phyloP scores from a whole-genome alignment of 2,113 vertebrate genomes.

The Psittacula cyanocephala region DNA sequence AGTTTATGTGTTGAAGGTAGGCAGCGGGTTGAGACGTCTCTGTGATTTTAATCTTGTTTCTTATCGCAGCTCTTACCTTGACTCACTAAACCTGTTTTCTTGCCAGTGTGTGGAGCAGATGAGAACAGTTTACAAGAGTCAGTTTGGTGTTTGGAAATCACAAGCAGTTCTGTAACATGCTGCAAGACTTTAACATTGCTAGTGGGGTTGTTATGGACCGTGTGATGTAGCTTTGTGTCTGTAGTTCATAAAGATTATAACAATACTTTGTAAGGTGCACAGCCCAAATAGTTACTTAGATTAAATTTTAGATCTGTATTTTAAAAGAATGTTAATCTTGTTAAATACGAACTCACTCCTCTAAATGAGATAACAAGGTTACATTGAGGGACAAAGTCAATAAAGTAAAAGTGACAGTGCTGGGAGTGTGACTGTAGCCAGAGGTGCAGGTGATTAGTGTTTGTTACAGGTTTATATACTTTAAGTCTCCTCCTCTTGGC shows the following conservation, averaged over 20 bases:
- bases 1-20: neutral
- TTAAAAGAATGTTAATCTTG: neutral
- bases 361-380: no score
- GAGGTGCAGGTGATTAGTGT: no score
- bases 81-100: neutral
- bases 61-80: neutral
- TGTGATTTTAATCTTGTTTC: neutral
- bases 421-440: no score
- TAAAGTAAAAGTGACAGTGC: no score
- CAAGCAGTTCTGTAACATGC: neutral
- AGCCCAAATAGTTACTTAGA: neutral
- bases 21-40: neutral
- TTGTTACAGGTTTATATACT: no score
- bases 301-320: neutral
- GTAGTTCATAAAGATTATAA: neutral
- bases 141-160: neutral
- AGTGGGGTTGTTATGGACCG: neutral
- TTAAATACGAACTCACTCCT: no score
- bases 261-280: neutral
- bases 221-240: neutral
- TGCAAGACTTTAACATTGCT: neutral
- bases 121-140: neutral
- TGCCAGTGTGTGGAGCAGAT: neutral
- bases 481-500: no score
- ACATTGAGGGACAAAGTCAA: no score